These are phyloP conservation scores for Leptinotarsa tumamoca DNA, from an alignment of 2,888 invertebrate genomes.

Conservation along the genomic window DNA sequence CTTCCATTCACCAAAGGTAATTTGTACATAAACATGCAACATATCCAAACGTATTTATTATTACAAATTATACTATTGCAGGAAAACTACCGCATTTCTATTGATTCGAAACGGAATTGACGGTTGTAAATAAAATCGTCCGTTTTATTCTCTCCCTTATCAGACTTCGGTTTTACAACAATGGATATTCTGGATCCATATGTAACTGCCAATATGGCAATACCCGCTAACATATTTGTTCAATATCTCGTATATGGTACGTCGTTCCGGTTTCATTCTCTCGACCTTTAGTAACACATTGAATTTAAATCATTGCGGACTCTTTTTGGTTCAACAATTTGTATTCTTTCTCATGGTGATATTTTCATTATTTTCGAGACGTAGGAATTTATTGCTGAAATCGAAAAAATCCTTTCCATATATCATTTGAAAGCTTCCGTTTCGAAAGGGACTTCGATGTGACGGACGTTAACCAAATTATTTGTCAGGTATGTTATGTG, in stretches of 20 bases:
- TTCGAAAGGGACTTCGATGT: background rate
- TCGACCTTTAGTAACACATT: conserved; percentile 38
- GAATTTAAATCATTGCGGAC: conserved; percentile 42
- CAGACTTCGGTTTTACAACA: conserved; percentile 35
- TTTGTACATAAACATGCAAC: background rate
- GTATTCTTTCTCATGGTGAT: conserved; percentile 27
- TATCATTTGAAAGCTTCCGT: background rate
- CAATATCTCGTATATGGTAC: conserved; percentile 38
- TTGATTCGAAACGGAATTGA: conserved; percentile 4
- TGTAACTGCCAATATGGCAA: conserved; percentile 44
- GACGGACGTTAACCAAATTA: background rate
- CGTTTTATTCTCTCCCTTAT: conserved; percentile 21
- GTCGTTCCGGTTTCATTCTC: conserved; percentile 33
- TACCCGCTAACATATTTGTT: conserved; percentile 42
- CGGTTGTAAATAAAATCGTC: conserved; percentile 12
- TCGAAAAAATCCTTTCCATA: background rate
- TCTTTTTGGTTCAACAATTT: conserved; percentile 35
- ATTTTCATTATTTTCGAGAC: conserved; percentile 10
- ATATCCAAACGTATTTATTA: conserved; percentile 9
- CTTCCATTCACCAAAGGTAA: background rate
- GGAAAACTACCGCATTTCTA: conserved; percentile 6
- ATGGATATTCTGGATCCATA: conserved; percentile 37
- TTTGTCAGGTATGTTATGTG: too few relatives aligned
- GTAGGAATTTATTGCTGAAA: conserved; percentile 8
- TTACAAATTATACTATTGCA: background rate